Evolutionary conservation across 1,140 invertebrate species (phyloP), one percentile per base, ranked within the genome.

Genomic region (Drosophila gunungcola): DNA sequence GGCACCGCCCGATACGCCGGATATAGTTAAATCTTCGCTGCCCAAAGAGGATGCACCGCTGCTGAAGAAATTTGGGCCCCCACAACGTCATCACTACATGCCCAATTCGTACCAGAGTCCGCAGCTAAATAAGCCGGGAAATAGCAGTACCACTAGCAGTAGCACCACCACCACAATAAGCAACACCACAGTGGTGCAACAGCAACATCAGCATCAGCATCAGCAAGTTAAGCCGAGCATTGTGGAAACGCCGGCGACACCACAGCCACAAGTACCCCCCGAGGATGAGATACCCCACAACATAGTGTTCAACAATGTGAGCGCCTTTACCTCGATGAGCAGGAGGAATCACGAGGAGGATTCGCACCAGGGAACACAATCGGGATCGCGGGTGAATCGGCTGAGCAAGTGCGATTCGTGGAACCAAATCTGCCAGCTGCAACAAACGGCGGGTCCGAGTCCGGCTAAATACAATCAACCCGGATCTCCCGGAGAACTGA

Each of bases 341-440:
- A 41, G 91, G 1, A 74, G 91, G 16, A 64, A 60, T 11, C 80
- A 74, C 4, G 70, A 82, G 10, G 86, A 90, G 43, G 81, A 80
- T 34, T 25, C 38, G 25, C 72, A 73, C 1, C 61, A 53, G 21
- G 61, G 65, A 29, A 39, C 62, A 12, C 46, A 58, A 32, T 56
- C 34, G 7, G 78, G 78, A 4, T 68, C 80, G 61, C 80, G 91
- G 78, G 42, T 92, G 2, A 92, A 91, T 56, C 85, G 89, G 4
- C 88, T 97, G n/a, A 95, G 95, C 38, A 96, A 96, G 89, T 96
- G 96, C 2, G 96, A 96, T 91, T 97, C 96, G 0, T 97, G 96
- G 96, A 95, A 96, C 80, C 95, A 96, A 72, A 93, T 95, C 81
- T 93, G 64, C 67, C 85, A 68, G 77, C 81, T 91, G 9, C 80